These are phyloP conservation scores for Epirrhoe tristata DNA, from an alignment of 2,888 invertebrate genomes.

Conservation along the genomic window DNA sequence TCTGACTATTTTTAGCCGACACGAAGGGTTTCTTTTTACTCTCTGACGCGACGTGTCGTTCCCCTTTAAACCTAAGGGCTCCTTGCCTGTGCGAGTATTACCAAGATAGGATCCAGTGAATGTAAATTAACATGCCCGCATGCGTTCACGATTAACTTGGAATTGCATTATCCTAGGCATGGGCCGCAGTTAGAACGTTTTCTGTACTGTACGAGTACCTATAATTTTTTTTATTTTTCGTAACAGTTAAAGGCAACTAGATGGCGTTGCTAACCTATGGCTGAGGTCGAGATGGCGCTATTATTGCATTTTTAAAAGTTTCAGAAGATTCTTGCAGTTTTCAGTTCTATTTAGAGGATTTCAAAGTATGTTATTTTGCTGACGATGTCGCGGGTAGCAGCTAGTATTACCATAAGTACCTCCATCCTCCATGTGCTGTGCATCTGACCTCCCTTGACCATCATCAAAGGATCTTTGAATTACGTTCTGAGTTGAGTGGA, in stretches of 20 bases:
- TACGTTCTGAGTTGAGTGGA: background rate
- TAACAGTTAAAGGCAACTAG: too few relatives aligned
- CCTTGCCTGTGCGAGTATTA: conserved; percentile 29
- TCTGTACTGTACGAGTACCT: conserved; percentile 2
- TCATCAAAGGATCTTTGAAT: background rate
- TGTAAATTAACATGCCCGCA: conserved; percentile 53
- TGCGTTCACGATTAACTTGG: conserved; percentile 52
- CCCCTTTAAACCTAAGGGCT: conserved; percentile 57
- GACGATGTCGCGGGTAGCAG: too few relatives aligned
- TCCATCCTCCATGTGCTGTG: too few relatives aligned
- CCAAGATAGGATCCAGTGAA: conserved; percentile 54
- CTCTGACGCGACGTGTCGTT: conserved; percentile 51
- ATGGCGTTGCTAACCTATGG: too few relatives aligned
- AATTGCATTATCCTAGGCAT: conserved; percentile 42
- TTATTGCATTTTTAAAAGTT: too few relatives aligned
- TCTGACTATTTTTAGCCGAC: conserved; percentile 76
- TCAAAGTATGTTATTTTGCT: too few relatives aligned
- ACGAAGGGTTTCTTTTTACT: conserved; percentile 57
- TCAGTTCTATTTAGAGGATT: too few relatives aligned
- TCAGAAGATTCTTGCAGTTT: too few relatives aligned
- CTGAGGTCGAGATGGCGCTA: too few relatives aligned
- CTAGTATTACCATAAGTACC: too few relatives aligned
- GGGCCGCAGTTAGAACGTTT: conserved; percentile 30
- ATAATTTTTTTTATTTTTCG: too few relatives aligned
- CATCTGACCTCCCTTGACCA: too few relatives aligned